Evolutionary conservation across 2,797 vertebrate genomes (phyloP).

Genomic region (Hyperoplus immaculatus): DNA sequence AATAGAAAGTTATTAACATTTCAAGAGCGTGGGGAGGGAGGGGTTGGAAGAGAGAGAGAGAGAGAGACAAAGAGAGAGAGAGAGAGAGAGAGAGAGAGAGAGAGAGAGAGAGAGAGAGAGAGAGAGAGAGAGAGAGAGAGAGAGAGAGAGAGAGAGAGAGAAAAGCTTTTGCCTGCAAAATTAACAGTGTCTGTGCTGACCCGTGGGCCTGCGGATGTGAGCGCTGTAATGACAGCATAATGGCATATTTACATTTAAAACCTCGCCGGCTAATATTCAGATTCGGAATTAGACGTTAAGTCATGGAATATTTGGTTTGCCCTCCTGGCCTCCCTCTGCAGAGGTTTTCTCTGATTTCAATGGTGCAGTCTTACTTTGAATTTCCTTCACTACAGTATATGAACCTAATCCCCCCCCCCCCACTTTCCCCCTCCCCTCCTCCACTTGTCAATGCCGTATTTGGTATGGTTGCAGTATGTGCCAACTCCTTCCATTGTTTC

Average conservation of each 20-base stretch:
- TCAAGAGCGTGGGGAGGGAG: constrained; percentile 89
- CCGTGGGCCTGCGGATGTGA: constrained; percentile 94
- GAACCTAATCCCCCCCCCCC: constrained; percentile 74
- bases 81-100: constrained; percentile 76
- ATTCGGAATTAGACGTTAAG: constrained; percentile 94
- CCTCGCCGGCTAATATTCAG: constrained; percentile 94
- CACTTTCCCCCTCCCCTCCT: constrained; percentile 67
- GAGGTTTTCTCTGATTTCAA: constrained; percentile 89
- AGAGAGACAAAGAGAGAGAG: constrained; percentile 85
- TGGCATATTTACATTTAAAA: constrained; percentile 99
- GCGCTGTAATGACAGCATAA: constrained; percentile 99
- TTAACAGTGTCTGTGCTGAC: constrained; percentile 99
- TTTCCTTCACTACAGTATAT: constrained; percentile 88
- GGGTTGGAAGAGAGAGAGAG: constrained; percentile 64
- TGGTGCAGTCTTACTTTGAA: constrained; percentile 93
- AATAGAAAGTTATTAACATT: constrained; percentile 99
- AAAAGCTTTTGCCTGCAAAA: constrained; percentile 99
- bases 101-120: constrained; percentile 45
- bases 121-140: constrained; percentile 85
- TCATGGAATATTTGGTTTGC: constrained; percentile 97
- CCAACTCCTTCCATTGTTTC: constrained; percentile 45
- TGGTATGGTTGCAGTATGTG: constrained; percentile 33
- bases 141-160: constrained; percentile 74
- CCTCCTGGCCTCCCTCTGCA: constrained; percentile 89
- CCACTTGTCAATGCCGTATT: constrained; percentile 78